Conservation (phyloP, 2,888 invertebrate genomes). For the Lysandra bellargus region DNA sequence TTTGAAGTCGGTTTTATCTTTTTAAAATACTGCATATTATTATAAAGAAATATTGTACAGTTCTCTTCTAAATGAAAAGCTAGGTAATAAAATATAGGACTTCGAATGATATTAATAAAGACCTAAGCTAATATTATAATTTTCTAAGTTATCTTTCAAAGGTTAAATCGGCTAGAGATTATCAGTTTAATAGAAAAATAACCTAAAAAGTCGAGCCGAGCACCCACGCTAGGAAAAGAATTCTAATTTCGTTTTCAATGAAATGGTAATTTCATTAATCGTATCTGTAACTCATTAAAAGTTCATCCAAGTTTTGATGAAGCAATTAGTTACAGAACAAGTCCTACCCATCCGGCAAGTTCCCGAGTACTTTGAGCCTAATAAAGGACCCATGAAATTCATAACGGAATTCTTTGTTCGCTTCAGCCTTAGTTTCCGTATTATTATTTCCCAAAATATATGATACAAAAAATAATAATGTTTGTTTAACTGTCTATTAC, state of each 20-base stretch:
- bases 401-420: too few relatives aligned
- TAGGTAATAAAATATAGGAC: background rate
- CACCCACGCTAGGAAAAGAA: too few relatives aligned
- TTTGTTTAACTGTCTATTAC: too few relatives aligned
- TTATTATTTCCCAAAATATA: too few relatives aligned
- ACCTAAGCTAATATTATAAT: background rate
- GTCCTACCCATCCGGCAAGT: background rate
- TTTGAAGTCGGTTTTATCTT: too few relatives aligned
- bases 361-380: background rate
- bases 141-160: background rate
- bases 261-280: background rate
- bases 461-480: too few relatives aligned
- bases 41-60: too few relatives aligned
- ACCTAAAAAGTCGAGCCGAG: too few relatives aligned
- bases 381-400: too few relatives aligned
- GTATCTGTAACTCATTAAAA: slow-evolving; percentile 13
- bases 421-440: too few relatives aligned
- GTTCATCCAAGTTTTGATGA: background rate
- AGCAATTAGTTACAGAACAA: background rate
- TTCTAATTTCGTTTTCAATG: background rate
- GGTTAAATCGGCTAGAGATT: background rate
- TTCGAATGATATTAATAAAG: background rate
- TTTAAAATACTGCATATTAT: too few relatives aligned
- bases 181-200: background rate
- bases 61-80: too few relatives aligned